A percentile compares a stretch with the other conserved stretches of the same genome.
Conservation (phyloP, 2,113 vertebrate species). For the Jacana jacana region DNA sequence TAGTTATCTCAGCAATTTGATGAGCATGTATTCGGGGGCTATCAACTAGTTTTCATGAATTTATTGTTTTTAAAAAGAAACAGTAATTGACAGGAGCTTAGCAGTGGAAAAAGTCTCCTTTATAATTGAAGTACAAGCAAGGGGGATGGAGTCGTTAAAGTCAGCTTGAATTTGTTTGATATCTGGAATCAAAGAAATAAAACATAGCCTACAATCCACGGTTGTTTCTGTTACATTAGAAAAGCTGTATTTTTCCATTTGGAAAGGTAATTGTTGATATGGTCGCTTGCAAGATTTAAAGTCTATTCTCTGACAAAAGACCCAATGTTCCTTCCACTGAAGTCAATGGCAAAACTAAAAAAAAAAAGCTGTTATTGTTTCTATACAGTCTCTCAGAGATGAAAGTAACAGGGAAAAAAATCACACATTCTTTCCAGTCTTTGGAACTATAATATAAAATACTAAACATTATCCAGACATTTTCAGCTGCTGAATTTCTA, state of each 20-base stretch:
- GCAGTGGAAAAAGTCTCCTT: background rate
- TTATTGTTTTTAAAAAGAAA: background rate
- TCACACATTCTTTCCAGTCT: background rate
- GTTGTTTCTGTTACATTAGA: background rate
- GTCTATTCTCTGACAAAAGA: background rate
- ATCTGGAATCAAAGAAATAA: constrained; percentile 4
- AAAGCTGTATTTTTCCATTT: constrained; percentile 15
- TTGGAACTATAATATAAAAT: background rate
- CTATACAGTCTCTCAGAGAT: background rate
- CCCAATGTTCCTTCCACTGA: background rate
- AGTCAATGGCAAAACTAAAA: background rate
- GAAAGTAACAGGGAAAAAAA: background rate
- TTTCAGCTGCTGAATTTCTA: background rate
- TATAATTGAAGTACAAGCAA: background rate
- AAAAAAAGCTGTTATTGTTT: background rate
- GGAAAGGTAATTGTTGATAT: background rate
- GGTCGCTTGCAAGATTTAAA: background rate
- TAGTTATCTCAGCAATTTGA: background rate
- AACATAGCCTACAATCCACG: background rate
- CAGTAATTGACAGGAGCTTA: background rate
- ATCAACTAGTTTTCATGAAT: background rate
- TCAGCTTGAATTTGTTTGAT: constrained; percentile 3
- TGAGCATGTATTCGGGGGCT: background rate
- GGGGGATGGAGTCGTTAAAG: background rate
- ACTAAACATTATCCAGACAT: background rate